Conservation (phyloP, 2,888 invertebrate species). For the Habrosyne pyritoides region DNA sequence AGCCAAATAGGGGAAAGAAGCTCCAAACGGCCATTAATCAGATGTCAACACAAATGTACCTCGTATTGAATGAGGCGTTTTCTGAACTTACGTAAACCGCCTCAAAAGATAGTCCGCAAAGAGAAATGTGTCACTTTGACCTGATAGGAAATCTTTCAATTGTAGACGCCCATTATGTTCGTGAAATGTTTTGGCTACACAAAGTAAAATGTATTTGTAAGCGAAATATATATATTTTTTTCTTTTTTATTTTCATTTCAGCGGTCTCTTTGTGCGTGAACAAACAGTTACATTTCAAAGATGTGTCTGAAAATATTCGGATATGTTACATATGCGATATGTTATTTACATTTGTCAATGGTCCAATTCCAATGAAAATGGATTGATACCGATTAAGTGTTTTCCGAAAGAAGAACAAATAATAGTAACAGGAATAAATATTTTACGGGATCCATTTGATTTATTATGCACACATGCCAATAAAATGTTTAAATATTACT, state of each 20-base stretch:
- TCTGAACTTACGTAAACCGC: constrained; percentile 45
- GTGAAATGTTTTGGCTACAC: constrained; percentile 6
- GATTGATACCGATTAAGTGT: too few species aligned
- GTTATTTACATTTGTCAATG: neutral
- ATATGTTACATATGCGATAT: neutral
- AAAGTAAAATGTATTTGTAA: constrained; percentile 3
- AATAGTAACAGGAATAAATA: too few species aligned
- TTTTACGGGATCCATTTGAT: too few species aligned
- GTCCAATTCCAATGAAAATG: too few species aligned
- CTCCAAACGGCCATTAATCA: constrained; percentile 59
- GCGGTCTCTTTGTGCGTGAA: neutral
- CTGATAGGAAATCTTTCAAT: constrained; percentile 43
- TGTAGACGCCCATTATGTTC: constrained; percentile 16
- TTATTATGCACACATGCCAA: too few species aligned
- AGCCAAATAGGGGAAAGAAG: constrained; percentile 33
- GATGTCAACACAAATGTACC: constrained; percentile 57
- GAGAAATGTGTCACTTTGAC: constrained; percentile 48
- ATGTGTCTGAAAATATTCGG: neutral
- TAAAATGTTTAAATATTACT: too few species aligned
- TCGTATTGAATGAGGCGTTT: constrained; percentile 47
- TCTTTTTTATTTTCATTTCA: neutral
- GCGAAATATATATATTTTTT: neutral
- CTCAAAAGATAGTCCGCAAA: constrained; percentile 41
- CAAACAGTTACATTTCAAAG: neutral
- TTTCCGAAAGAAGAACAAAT: too few species aligned